Base-by-base conservation (phyloP, 1,140 invertebrate genomes). In the Triops longicaudatus region DNA sequence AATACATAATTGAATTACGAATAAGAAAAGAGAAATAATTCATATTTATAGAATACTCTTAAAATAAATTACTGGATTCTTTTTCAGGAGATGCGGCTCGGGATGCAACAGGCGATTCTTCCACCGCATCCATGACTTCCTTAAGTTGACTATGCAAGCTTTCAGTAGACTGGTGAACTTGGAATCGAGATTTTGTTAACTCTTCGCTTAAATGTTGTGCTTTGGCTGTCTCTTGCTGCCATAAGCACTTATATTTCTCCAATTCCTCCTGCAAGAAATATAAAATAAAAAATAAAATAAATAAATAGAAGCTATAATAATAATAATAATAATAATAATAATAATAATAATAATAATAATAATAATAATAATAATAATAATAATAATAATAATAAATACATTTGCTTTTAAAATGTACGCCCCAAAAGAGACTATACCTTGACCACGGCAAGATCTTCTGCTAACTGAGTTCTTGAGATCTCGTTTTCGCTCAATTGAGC, bases 401-500 rank as follows among this genome's bases (percentile, higher is more conserved):
- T n/a, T 63, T 63, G 6, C 6, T 14, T 22, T n/a, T 11, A 63
- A 14, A 63, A 63, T 1, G n/a, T 4, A 12, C 31, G n/a, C 50
- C 14, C 6, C 10, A n/a, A n/a, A 6, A 14, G 17, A 12, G 17
- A 0, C 10, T 63, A n/a, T 63, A 63, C 50, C 22, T 63, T 63
- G 5, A 63, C 22, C 22, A n/a, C 10, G 0, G n/a, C 50, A 63
- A 63, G 50, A 17, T 63, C 22, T 7, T 63, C 50, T n/a, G 50
- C 50, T 22, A 63, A 22, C 22, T 63, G 50, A 63, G 10, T 63
- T 81, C 72, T 86, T 83, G 5, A 87, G 77, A 9, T 81, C 82
- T 41, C 82, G 83, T 14, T 85, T 81, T 27, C 82, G 81, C 43
- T 81, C 85, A 82, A 89, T 89, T 78, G 90, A 90, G 0, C 88